These are phyloP conservation scores for Onchidella celtica DNA, from an alignment of 2,888 invertebrate species.

Conservation along the genomic window DNA sequence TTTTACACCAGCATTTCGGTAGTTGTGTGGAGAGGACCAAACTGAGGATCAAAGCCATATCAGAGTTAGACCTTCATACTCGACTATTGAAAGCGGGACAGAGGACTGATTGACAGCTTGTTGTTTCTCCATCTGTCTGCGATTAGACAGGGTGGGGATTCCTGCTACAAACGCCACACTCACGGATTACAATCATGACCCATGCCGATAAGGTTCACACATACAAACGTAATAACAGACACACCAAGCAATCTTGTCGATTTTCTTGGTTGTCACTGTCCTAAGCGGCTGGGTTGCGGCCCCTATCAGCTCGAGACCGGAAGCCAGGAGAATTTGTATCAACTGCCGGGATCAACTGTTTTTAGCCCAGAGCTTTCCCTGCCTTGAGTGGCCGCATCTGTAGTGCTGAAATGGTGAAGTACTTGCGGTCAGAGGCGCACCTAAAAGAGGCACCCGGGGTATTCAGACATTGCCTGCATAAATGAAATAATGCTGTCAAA, in stretches of 20 bases:
- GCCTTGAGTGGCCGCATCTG: slow-evolving; percentile 4
- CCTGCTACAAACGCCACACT: slow-evolving; percentile 26
- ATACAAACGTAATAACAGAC: slow-evolving; percentile 24
- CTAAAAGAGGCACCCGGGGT: too few species aligned
- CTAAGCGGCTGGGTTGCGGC: neutral
- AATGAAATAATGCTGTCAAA: too few species aligned
- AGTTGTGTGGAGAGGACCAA: too few species aligned
- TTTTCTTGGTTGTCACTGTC: neutral
- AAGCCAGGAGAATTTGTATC: slow-evolving; percentile 25
- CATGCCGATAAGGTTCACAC: slow-evolving; percentile 1
- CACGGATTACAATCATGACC: slow-evolving; percentile 16
- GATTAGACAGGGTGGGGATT: slow-evolving; percentile 29
- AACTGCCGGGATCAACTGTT: neutral
- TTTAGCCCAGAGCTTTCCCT: slow-evolving; percentile 25
- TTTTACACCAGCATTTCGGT: too few species aligned
- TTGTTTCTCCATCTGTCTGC: slow-evolving; percentile 38
- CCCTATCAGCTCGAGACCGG: slow-evolving; percentile 19
- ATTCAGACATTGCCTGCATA: too few species aligned
- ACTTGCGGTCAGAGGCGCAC: too few species aligned
- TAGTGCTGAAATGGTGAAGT: too few species aligned
- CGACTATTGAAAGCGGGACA: slow-evolving; percentile 12
- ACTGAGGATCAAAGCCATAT: too few species aligned
- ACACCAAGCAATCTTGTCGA: neutral
- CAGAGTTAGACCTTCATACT: too few species aligned
- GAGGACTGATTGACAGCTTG: slow-evolving; percentile 18